Conservation (phyloP, 1,140 invertebrate genomes). For the Diuraphis noxia region DNA sequence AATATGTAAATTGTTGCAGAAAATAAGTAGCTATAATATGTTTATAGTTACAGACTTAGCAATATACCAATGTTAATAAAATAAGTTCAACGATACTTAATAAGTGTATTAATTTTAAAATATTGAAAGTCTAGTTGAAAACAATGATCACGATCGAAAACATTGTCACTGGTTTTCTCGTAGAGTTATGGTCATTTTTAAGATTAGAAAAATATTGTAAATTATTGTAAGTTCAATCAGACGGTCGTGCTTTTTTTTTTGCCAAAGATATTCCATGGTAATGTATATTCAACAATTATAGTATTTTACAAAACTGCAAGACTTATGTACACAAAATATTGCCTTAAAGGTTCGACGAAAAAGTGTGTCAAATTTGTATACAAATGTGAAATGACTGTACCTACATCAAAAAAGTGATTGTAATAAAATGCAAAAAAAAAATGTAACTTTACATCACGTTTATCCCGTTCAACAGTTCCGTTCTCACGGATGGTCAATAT, state of each 20-base stretch:
- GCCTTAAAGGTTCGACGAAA: neutral
- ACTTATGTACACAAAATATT: neutral
- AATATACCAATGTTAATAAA: no score
- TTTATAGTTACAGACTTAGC: no score
- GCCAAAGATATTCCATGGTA: neutral
- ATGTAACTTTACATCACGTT: constrained; percentile 29
- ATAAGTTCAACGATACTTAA: neutral
- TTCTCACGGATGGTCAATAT: constrained; percentile 26
- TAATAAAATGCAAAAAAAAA: constrained; percentile 17
- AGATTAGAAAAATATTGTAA: neutral
- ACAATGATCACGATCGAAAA: neutral
- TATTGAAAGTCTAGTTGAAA: neutral
- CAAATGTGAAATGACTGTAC: neutral
- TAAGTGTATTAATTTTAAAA: neutral
- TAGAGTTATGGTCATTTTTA: neutral
- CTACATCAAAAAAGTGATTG: constrained; percentile 3
- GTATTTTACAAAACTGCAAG: neutral
- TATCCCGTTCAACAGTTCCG: neutral
- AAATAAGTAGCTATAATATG: neutral
- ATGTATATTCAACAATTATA: neutral
- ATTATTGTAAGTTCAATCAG: neutral
- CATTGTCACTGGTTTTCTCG: neutral
- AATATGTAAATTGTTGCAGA: neutral
- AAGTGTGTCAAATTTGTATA: neutral
- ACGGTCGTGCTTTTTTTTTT: neutral